Evolutionary conservation across 1,140 invertebrate genomes (phyloP).

Genomic region (Whitmania pigra): DNA sequence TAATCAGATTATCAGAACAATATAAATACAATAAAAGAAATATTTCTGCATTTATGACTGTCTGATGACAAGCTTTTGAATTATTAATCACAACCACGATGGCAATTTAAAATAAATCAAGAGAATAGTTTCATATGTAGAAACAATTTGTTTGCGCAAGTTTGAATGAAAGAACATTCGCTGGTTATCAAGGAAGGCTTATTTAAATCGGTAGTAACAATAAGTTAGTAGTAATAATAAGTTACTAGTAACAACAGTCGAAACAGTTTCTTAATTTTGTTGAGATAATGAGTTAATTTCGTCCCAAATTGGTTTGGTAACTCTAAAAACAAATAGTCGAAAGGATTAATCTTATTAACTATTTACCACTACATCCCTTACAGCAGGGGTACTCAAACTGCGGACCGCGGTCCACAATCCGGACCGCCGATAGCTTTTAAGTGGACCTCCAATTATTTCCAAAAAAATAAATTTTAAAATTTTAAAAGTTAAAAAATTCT

Average conservation of each 20-base stretch:
- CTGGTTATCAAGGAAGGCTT: background rate
- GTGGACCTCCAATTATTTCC: too few species aligned
- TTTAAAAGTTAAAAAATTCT: too few species aligned
- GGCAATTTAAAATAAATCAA: background rate
- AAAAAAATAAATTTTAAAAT: too few species aligned
- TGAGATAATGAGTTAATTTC: too few species aligned
- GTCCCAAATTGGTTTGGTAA: too few species aligned
- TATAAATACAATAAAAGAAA: background rate
- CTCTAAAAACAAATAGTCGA: too few species aligned
- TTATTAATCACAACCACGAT: background rate
- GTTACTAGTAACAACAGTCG: background rate
- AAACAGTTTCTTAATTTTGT: too few species aligned
- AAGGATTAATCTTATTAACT: too few species aligned
- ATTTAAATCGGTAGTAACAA: background rate
- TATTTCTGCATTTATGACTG: background rate
- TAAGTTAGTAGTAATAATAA: constrained; percentile 5
- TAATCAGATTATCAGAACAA: background rate
- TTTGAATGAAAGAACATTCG: background rate
- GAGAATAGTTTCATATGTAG: background rate
- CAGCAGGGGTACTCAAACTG: too few species aligned
- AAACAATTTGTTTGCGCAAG: background rate
- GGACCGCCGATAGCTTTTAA: too few species aligned
- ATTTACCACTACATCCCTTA: too few species aligned
- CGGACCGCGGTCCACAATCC: too few species aligned
- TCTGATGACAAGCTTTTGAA: background rate